A percentile compares a stretch with the other conserved stretches of the same genome.
Evolutionary conservation across 2,113 vertebrate species (phyloP).

Genomic region (Jaculus jaculus): DNA sequence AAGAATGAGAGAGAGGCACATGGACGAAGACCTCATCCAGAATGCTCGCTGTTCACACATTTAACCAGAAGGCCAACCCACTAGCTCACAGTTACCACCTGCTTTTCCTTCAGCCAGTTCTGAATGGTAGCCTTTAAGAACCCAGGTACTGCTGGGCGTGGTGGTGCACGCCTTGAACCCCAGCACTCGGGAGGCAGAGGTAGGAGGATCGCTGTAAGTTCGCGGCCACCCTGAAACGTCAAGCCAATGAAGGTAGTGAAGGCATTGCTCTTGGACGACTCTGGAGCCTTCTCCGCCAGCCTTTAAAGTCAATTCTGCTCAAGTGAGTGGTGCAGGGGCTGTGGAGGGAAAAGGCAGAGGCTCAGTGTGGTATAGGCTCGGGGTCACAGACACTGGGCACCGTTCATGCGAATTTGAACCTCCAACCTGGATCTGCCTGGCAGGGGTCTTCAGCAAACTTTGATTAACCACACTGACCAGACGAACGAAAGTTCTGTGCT

Average conservation of each 20-base stretch:
- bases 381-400: background rate
- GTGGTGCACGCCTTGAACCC: no score
- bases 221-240: no score
- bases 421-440: background rate
- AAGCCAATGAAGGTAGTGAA: background rate
- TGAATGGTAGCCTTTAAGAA: background rate
- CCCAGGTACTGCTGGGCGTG: no score
- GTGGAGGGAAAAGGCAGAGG: background rate
- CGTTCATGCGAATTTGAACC: background rate
- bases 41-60: background rate
- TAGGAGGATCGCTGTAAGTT: no score
- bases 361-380: background rate
- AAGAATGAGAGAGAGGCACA: background rate
- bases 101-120: background rate
- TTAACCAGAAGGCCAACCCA: background rate
- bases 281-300: background rate
- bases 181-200: no score
- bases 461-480: slow-evolving; percentile 46
- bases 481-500: slow-evolving; percentile 47
- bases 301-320: slow-evolving; percentile 43
- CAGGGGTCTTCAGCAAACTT: slow-evolving; percentile 10
- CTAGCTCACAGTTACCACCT: background rate
- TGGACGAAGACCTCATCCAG: background rate
- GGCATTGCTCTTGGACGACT: background rate
- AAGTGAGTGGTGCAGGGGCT: no score